Conservation (phyloP, 2,113 vertebrate genomes). For the Ceyx margarethae region DNA sequence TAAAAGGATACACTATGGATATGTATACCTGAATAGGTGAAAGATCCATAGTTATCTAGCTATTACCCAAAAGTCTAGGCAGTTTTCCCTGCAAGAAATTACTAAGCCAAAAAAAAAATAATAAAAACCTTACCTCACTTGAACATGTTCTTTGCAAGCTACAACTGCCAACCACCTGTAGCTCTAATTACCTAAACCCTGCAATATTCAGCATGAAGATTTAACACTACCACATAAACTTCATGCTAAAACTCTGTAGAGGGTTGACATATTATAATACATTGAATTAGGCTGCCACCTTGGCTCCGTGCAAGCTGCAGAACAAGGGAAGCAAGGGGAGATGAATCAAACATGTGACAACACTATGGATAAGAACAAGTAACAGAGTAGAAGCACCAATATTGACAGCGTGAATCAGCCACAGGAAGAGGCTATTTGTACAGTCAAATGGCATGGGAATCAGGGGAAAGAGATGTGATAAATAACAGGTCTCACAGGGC, state of each 20-base stretch:
- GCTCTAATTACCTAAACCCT: background rate
- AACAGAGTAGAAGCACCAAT: background rate
- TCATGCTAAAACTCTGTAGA: background rate
- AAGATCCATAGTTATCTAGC: background rate
- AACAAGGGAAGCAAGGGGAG: background rate
- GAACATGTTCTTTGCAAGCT: background rate
- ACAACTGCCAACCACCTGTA: background rate
- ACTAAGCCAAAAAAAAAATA: background rate
- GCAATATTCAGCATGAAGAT: background rate
- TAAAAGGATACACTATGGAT: background rate
- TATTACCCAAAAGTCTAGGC: background rate
- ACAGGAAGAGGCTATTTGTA: background rate
- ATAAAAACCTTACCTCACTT: background rate
- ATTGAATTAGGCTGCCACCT: background rate
- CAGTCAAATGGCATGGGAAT: background rate
- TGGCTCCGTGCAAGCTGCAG: background rate
- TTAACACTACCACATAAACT: rapidly evolving
- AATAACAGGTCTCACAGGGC: background rate
- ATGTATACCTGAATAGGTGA: background rate
- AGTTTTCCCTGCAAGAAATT: background rate
- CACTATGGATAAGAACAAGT: background rate
- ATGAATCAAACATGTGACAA: too few relatives aligned
- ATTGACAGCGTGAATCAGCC: background rate
- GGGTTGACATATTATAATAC: background rate
- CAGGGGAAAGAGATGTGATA: background rate